Evolutionary conservation across 2,113 vertebrate species (phyloP), one percentile per base, ranked within the genome.

Genomic region (Anguilla rostrata): DNA sequence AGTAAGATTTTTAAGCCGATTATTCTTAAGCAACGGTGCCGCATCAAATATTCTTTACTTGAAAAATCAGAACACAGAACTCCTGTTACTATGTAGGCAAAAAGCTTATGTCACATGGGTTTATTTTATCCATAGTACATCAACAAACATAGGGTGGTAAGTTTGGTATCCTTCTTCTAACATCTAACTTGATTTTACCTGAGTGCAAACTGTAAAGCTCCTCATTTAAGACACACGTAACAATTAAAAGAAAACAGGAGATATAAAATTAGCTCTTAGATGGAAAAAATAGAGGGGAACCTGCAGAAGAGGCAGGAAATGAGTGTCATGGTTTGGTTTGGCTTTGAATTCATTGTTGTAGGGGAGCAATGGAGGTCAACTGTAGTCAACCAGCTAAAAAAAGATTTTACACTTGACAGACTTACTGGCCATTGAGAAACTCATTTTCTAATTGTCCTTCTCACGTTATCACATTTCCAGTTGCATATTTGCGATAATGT

Each of bases 41-140:
- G n/a, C 71, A 75, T 75, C 71, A 75, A 26, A 75, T 75, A 75
- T 75, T 75, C 71, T 75, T 75, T 75, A 75, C 71, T 75, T 75
- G 71, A 75, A 75, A 75, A 75, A 75, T 75, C 71, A 34, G 71
- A 29, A 75, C n/a, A 75, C 71, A 75, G 60, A 26, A 9, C 18
- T 1, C 18, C n/a, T 34, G n/a, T 75, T 75, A 34, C 71, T 66
- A 34, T n/a, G 71, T 75, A 6, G 26, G 60, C 34, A n/a, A 71
- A 75, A 34, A 12, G n/a, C 71, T 12, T 75, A 75, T 29, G n/a
- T 0, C 71, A 75, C 71, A 34, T 75, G 26, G n/a, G 71, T 34
- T 66, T n/a, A n/a, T 75, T 75, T 29, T 75, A 75, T 29, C 66
- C 66, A 29, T 12, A 14, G 29, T 75, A 75, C 29, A 75, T 75